Base-by-base conservation (phyloP, 2,888 invertebrate species). In the Physocephala rufipes region DNA sequence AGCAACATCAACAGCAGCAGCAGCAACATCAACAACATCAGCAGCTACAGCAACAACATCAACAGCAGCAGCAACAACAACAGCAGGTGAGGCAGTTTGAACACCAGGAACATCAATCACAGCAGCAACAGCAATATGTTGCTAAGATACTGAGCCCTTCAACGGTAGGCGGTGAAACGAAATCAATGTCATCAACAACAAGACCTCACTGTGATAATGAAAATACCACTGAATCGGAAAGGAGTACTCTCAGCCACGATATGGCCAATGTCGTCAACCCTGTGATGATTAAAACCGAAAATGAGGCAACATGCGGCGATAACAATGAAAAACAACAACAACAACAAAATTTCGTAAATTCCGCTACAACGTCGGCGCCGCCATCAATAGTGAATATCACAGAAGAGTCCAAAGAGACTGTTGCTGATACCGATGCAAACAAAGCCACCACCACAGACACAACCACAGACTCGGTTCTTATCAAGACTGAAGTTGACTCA, bases 381-480 rank as follows among this genome's bases (percentile, higher is more conserved):
- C 36, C 36, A 36, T 36, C 9, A 9, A 4, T 36, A 9, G 53
- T 64, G n/a, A 72, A 21, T 47, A 69, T 28, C 65, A 36, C 16
- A 28, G 63, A 12, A 24, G 45, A 65, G 47, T 64, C 59, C 30
- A 63, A 72, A 59, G 24, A 49, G 30, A 55, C 63, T 51, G 66
- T 12, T 28, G 28, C 58, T 15, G 26, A 26, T 24, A 24, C 58
- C 16, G n/a, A 58, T 64, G 71, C 64, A 73, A 49, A 72, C 2
- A 49, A 61, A 26, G 58, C 65, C 26, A 70, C 73, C 67, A 74
- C 70, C 71, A n/a, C n/a, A n/a, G n/a, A n/a, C n/a, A 77, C 76
- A 77, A 36, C 74, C 76, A 74, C 78, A 76, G 70, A 73, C 72
- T 73, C 71, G 71, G 72, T 73, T 76, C 72, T 77, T 76, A 72